phyloP scores from a whole-genome alignment of 2,888 invertebrate species.

The Apodemia zela region DNA sequence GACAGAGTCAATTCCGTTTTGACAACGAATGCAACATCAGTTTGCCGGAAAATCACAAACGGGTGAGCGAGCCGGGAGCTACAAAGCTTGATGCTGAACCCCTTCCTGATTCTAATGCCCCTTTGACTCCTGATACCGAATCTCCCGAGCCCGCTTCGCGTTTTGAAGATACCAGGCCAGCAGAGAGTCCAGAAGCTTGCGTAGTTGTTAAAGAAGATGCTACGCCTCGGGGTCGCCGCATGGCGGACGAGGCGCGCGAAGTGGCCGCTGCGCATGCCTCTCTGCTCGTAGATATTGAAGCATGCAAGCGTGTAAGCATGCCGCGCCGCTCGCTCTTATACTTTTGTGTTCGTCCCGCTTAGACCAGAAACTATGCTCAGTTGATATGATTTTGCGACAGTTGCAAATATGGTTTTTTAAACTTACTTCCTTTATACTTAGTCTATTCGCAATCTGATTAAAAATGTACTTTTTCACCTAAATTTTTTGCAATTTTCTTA shows the following conservation, averaged over 20 bases:
- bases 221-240: conserved; percentile 63
- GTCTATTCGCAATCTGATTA: not conserved
- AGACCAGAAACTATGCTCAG: conserved; percentile 24
- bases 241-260: conserved; percentile 74
- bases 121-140: conserved; percentile 44
- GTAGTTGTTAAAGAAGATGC: conserved; percentile 73
- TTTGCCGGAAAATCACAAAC: conserved; percentile 98
- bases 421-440: too few species aligned
- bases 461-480: not conserved
- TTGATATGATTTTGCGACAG: not conserved
- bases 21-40: conserved; percentile 99
- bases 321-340: conserved; percentile 66
- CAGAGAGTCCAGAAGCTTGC: conserved; percentile 58
- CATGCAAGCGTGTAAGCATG: conserved; percentile 87
- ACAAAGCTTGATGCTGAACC: conserved; percentile 63
- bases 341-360: conserved; percentile 48
- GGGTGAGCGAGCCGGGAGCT: conserved; percentile 89
- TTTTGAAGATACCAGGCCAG: conserved; percentile 51
- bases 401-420: not conserved
- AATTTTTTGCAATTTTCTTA: not conserved
- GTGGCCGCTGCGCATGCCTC: conserved; percentile 76
- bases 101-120: conserved; percentile 36
- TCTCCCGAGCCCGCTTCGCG: conserved; percentile 49
- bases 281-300: conserved; percentile 80
- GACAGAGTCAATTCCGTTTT: conserved; percentile 99